These are phyloP conservation scores for Myripristis jacobus DNA, from an alignment of 2,797 vertebrate species.

Conservation along the genomic window DNA sequence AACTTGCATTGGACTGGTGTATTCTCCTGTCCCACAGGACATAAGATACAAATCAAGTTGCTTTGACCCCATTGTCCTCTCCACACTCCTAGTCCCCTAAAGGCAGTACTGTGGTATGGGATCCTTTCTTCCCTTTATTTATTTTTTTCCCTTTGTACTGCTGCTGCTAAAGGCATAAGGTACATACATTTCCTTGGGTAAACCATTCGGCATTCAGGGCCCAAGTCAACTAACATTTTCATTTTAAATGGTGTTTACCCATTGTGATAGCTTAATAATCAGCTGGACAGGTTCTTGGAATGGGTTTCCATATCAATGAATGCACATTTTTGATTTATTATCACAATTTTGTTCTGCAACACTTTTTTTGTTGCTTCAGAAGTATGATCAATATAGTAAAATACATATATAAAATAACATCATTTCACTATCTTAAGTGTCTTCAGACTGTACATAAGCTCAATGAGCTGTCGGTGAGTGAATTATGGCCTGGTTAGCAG, in stretches of 20 bases:
- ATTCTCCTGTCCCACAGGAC: slow-evolving; percentile 79
- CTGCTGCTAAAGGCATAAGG: slow-evolving; percentile 74
- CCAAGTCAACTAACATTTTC: slow-evolving; percentile 69
- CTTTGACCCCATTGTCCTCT: slow-evolving; percentile 85
- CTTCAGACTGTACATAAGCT: slow-evolving; percentile 28
- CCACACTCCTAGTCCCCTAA: slow-evolving; percentile 78
- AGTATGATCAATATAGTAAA: background rate
- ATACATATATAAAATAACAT: background rate
- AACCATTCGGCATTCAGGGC: slow-evolving; percentile 67
- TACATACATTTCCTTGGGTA: slow-evolving; percentile 82
- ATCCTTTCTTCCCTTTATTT: slow-evolving; percentile 80
- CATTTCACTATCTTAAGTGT: background rate
- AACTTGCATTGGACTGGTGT: slow-evolving; percentile 79
- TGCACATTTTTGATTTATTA: slow-evolving; percentile 30
- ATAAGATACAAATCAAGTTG: slow-evolving; percentile 84
- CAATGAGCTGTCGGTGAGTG: slow-evolving; percentile 43
- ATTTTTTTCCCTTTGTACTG: slow-evolving; percentile 76
- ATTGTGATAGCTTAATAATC: slow-evolving; percentile 70
- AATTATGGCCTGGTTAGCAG: slow-evolving; percentile 60
- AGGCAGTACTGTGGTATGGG: slow-evolving; percentile 75
- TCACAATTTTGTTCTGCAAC: slow-evolving; percentile 13
- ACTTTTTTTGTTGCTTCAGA: slow-evolving; percentile 9
- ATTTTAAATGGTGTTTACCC: slow-evolving; percentile 80
- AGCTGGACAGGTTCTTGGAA: slow-evolving; percentile 39
- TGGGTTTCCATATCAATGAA: slow-evolving; percentile 57